Percentiles rank a stretch among this genome's conserved stretches.
Conservation (phyloP, 1,140 invertebrate species). For the Drosophila elegans region DNA sequence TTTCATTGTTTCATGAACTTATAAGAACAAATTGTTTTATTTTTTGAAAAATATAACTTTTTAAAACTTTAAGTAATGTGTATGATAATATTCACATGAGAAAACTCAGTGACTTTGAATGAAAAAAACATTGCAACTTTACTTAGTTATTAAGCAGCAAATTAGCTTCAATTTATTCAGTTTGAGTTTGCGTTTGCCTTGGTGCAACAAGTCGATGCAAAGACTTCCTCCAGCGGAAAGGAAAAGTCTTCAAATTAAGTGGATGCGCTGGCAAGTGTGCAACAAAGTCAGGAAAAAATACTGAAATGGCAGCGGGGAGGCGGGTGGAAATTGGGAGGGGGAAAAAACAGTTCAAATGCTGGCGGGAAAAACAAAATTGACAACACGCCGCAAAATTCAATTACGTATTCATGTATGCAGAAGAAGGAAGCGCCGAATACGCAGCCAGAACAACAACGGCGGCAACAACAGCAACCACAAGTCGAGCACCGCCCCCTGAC, state of each 20-base stretch:
- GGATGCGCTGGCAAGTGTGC: conserved; percentile 53
- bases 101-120: too few relatives aligned
- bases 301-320: conserved; percentile 32
- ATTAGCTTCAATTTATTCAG: conserved; percentile 6
- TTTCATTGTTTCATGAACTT: too few relatives aligned
- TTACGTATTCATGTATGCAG: conserved; percentile 81
- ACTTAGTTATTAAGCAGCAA: background rate
- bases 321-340: conserved; percentile 1
- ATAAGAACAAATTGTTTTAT: too few relatives aligned
- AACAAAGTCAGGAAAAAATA: conserved; percentile 60
- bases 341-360: conserved; percentile 45
- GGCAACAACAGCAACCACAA: conserved; percentile 32
- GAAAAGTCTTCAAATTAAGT: conserved; percentile 67
- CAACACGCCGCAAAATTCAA: conserved; percentile 80
- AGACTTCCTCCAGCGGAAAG: conserved; percentile 12
- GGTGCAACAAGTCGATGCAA: conserved; percentile 33
- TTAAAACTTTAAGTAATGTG: too few relatives aligned
- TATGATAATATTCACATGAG: too few relatives aligned
- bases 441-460: conserved; percentile 49
- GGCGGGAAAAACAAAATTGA: conserved; percentile 80
- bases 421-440: conserved; percentile 75
- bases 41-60: too few relatives aligned
- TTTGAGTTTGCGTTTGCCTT: background rate
- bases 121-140: background rate
- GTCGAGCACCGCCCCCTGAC: conserved; percentile 18